A percentile compares a stretch with the other conserved stretches of the same genome.
Conservation (phyloP, 2,888 invertebrate genomes). For the Himalopsyche kuldschensis region DNA sequence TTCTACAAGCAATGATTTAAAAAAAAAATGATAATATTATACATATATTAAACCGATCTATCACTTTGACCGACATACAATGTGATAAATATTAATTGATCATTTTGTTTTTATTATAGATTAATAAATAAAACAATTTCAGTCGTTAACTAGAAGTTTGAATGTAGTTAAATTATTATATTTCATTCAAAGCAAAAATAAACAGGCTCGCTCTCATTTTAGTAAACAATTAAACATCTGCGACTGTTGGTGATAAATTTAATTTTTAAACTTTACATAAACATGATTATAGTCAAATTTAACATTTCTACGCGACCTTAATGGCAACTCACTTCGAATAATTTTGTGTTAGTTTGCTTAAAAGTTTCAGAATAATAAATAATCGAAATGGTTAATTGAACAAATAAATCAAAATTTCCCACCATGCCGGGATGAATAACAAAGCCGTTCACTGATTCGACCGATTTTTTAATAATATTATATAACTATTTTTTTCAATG, state of each 20-base stretch:
- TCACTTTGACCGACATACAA: no score
- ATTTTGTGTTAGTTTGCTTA: not conserved
- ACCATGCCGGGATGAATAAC: not conserved
- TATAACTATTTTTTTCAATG: no score
- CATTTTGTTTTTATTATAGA: no score
- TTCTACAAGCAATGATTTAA: no score
- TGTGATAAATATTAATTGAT: no score
- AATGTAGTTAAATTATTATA: not conserved
- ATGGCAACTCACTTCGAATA: not conserved
- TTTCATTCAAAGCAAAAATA: not conserved
- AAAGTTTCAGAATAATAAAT: not conserved
- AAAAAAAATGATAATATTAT: no score
- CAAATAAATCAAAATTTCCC: not conserved
- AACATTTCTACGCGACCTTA: constrained; percentile 5
- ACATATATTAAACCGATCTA: no score
- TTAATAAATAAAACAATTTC: not conserved
- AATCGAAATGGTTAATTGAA: not conserved
- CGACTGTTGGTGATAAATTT: constrained; percentile 17
- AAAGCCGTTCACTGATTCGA: not conserved
- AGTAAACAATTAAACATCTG: not conserved
- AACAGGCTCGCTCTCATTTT: not conserved
- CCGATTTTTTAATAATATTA: no score
- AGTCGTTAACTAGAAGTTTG: not conserved
- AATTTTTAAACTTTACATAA: constrained; percentile 15
- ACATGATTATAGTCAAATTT: constrained; percentile 12